Percentiles rank a stretch among this genome's conserved stretches.
Conservation (phyloP, 1,140 invertebrate species). For the Potamilus streckersoni region DNA sequence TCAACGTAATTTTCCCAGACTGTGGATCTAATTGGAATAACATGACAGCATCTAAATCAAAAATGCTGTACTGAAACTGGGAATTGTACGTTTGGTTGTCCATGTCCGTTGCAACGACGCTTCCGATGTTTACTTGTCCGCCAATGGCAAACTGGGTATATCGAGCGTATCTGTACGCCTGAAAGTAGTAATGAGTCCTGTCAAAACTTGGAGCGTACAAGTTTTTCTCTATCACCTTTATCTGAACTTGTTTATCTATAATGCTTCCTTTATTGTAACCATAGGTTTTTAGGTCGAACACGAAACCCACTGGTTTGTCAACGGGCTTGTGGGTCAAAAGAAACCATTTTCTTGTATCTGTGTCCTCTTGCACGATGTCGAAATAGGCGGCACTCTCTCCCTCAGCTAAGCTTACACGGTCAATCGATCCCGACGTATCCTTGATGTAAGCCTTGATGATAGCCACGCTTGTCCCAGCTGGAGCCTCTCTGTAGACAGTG, state of each 20-base stretch:
- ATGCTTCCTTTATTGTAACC: background rate
- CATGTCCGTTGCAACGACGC: conserved; percentile 10
- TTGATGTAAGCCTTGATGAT: conserved; percentile 8
- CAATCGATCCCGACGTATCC: conserved; percentile 2
- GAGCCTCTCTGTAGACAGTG: conserved; percentile 8
- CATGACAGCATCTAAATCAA: conserved; percentile 1
- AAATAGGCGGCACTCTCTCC: conserved; percentile 18
- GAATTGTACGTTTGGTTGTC: conserved; percentile 21
- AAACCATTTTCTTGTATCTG: conserved; percentile 5
- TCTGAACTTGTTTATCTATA: conserved; percentile 8
- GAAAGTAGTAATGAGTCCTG: conserved; percentile 11
- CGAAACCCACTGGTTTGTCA: conserved; percentile 26
- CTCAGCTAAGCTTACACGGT: background rate
- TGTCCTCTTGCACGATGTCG: conserved; percentile 4
- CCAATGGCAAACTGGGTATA: conserved; percentile 7
- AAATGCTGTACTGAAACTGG: conserved; percentile 22
- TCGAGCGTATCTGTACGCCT: conserved; percentile 20
- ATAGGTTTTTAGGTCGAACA: conserved; percentile 13
- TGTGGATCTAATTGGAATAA: conserved; percentile 15
- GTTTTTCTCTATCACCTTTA: conserved; percentile 22
- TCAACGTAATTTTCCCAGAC: conserved; percentile 17
- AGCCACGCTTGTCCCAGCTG: conserved; percentile 5
- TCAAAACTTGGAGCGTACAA: conserved; percentile 17
- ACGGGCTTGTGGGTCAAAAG: conserved; percentile 16
- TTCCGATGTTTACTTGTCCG: conserved; percentile 8